Conservation (phyloP, 1,140 invertebrate genomes). For the Lordiphosa collinella region DNA sequence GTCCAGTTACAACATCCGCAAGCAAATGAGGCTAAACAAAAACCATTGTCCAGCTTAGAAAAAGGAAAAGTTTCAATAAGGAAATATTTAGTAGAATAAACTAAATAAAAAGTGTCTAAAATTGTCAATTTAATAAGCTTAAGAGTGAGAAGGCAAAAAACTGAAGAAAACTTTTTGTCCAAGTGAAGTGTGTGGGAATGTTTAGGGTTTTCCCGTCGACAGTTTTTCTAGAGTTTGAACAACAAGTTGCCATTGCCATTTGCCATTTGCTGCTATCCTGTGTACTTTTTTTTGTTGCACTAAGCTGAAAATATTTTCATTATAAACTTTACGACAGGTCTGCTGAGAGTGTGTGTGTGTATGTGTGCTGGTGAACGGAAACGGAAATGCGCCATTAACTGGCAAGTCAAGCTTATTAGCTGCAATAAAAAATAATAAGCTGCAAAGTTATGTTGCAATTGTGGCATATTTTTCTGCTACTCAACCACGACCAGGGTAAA, state of each 20-base stretch:
- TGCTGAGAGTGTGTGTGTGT: conserved; percentile 15
- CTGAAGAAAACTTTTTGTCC: not conserved
- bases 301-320: conserved; percentile 74
- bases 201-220: conserved; percentile 36
- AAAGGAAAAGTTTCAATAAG: conserved; percentile 59
- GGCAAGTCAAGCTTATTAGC: conserved; percentile 74
- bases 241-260: conserved; percentile 62
- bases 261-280: conserved; percentile 12
- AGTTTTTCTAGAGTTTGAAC: conserved; percentile 48
- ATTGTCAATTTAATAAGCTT: conserved; percentile 68
- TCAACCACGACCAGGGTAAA: conserved; percentile 3
- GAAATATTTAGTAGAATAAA: conserved; percentile 61
- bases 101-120: conserved; percentile 58
- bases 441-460: conserved; percentile 75
- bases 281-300: conserved; percentile 11
- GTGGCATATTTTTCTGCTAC: conserved; percentile 50
- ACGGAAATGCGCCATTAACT: conserved; percentile 74
- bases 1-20: conserved; percentile 53
- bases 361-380: conserved; percentile 41
- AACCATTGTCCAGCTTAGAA: conserved; percentile 20
- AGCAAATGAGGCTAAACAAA: conserved; percentile 36
- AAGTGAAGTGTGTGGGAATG: conserved; percentile 9
- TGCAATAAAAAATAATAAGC: conserved; percentile 77
- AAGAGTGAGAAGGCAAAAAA: conserved; percentile 37
- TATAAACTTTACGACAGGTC: conserved; percentile 75